phyloP scores from a whole-genome alignment of 2,113 vertebrate genomes.

The Danio rerio region GRCz12tu NC_133176.1:17535501-17536000 shows the following conservation, averaged over 20 bases:
- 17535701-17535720: neutral
- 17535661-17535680: neutral
- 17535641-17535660: neutral
- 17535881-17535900: neutral
- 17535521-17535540: conserved; percentile 7
- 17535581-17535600: neutral
- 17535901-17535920: conserved; percentile 12
- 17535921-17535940: conserved; percentile 6
- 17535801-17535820: neutral
- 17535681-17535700: neutral
- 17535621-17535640: neutral
- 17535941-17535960: conserved; percentile 5
- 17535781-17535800: neutral
- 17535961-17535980: conserved; percentile 19
- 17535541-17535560: neutral
- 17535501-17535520: neutral
- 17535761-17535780: neutral
- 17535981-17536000: conserved; percentile 39
- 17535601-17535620: neutral
- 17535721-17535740: neutral
- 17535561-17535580: neutral
- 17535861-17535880: neutral
- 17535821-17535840: no score
- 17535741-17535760: neutral
- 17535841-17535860: conserved; percentile 9